Conservation (phyloP, 2,888 invertebrate species). For the Seladonia tumulorum region DNA sequence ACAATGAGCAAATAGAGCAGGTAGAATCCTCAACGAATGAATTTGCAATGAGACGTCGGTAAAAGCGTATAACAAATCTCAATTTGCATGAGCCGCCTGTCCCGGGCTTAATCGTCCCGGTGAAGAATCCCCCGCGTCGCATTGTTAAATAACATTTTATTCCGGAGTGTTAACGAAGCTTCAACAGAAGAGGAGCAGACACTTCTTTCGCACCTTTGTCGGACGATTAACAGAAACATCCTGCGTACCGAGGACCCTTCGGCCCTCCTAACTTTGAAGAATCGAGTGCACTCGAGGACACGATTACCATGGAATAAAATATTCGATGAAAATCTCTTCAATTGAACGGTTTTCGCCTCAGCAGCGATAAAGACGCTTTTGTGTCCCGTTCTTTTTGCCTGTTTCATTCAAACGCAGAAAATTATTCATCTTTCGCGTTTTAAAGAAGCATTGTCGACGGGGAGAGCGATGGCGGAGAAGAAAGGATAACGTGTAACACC, state of each 20-base stretch:
- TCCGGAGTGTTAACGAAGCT: constrained; percentile 4
- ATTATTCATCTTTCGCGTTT: constrained; percentile 3
- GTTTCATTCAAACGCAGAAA: constrained; percentile 5
- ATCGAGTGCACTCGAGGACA: constrained; percentile 23
- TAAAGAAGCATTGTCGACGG: neutral
- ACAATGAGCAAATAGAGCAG: neutral
- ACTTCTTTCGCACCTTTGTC: constrained; percentile 43
- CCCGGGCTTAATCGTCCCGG: neutral
- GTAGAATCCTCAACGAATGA: neutral
- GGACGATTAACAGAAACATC: constrained; percentile 49
- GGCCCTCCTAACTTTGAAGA: constrained; percentile 22
- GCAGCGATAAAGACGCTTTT: constrained; percentile 12
- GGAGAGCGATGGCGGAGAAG: neutral
- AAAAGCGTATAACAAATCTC: neutral
- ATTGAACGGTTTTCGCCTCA: constrained; percentile 12
- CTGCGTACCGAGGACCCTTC: constrained; percentile 33
- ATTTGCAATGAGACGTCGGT: neutral
- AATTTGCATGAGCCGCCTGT: neutral
- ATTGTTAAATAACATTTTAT: neutral
- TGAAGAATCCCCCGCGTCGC: neutral
- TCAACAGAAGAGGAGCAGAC: neutral
- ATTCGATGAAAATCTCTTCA: constrained; percentile 41
- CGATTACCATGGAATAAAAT: constrained; percentile 52
- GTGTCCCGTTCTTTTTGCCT: neutral
- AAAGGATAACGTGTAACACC: neutral